Evolutionary conservation across 2,797 vertebrate species (phyloP), one percentile per base, ranked within the genome.

Genomic region (Sitta carolinensis): DNA sequence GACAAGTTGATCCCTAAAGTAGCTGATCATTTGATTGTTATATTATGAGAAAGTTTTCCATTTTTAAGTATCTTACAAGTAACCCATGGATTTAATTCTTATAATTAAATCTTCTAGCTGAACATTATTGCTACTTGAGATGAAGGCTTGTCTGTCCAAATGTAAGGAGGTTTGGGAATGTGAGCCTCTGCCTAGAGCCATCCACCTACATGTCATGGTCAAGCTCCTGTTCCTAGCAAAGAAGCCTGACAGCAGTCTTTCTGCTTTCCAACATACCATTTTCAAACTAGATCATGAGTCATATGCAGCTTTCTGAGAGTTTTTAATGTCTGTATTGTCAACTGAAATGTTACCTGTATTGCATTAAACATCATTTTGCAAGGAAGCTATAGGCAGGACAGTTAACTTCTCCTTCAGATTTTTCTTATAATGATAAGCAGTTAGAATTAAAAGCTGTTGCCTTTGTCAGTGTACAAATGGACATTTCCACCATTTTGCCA

Each of bases 111-210:
- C 12, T 48, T 87, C 34, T 42, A 63, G 14, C 10, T 74, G 30
- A 86, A 57, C 7, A 51, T 12, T 11, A 10, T 10, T 70, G 9
- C 10, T 64, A 3, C 74, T 72, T 68, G 57, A 80, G 21, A 25
- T 48, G 34, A 48, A 48, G 7, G 3, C 8, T 36, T 61, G 25
- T 10, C 34, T 54, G 11, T 42, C 38, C 26, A 82, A 17, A 38
- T 0, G 0, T 10, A 29, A 3, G 4, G 21, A 32, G 3, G 1
- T 20, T 67, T 66, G 32, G 42, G 32, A 84, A 45, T 14, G 52
- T 0, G 5, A 68, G 8, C 7, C 9, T 73, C 34, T 74, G 45
- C 36, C 45, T 80, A 30, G 36, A 62, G 30, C 8, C 34, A 11
- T 38, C 78, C 38, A 54, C 1, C 3, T 34, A 29, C 9, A 6